Evolutionary conservation across 2,113 vertebrate genomes (phyloP).

Genomic region (Riparia riparia): DNA sequence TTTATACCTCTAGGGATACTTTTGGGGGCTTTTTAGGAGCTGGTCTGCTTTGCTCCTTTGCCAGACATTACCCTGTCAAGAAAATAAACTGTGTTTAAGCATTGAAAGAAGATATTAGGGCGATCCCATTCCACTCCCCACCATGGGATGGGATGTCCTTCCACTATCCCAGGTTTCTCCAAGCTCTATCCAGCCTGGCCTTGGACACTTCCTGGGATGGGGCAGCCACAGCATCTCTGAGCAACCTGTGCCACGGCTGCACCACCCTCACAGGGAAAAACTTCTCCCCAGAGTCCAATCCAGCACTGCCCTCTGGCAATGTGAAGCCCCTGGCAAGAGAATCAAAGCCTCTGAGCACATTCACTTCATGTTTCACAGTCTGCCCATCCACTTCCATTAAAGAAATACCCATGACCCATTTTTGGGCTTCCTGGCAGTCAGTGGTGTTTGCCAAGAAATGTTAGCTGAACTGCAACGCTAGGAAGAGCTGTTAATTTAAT

Average conservation of each 20-base stretch:
- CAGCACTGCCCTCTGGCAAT: background rate
- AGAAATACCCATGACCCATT: background rate
- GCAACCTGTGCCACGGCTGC: fast-evolving
- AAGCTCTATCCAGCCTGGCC: fast-evolving
- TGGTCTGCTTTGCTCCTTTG: background rate
- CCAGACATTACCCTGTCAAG: background rate
- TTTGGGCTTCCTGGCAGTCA: background rate
- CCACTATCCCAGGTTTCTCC: fast-evolving
- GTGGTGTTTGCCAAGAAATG: background rate
- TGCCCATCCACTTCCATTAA: background rate
- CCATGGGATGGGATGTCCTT: background rate
- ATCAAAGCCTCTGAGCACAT: background rate
- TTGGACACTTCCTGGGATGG: background rate
- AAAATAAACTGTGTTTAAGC: background rate
- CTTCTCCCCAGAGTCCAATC: background rate
- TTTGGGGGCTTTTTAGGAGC: background rate
- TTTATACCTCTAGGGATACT: background rate
- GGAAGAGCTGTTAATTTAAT: background rate
- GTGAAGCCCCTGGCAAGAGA: fast-evolving
- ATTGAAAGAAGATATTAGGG: background rate
- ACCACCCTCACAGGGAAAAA: background rate
- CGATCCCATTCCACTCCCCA: background rate
- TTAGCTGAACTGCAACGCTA: background rate
- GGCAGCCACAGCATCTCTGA: background rate
- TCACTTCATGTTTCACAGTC: background rate